A percentile compares a stretch with the other conserved stretches of the same genome.
Conservation (phyloP, 2,113 vertebrate species). For the Steatornis caripensis region DNA sequence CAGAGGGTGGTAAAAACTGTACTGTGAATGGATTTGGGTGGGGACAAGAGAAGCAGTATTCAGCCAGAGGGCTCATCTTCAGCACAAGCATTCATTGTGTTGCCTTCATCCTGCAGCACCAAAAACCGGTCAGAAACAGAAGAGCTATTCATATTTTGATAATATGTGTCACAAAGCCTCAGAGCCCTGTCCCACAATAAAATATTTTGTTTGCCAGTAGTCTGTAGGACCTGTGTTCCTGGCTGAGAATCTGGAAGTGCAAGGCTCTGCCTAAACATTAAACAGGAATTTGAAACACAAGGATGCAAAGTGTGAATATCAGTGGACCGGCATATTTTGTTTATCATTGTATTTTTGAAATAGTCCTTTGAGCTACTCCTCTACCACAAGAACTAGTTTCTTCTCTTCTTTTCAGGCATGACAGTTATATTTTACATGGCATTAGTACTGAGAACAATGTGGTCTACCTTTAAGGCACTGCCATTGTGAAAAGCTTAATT, state of each 20-base stretch:
- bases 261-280: background rate
- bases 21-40: background rate
- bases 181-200: background rate
- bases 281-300: background rate
- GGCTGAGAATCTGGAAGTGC: background rate
- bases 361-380: background rate
- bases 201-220: background rate
- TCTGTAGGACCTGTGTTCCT: background rate
- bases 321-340: background rate
- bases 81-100: background rate
- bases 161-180: background rate
- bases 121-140: background rate
- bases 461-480: background rate
- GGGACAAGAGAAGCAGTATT: background rate
- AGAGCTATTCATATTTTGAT: background rate
- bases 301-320: background rate
- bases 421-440: background rate
- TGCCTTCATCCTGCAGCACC: background rate
- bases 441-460: background rate
- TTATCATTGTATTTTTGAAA: background rate
- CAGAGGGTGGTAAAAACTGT: background rate
- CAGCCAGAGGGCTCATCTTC: background rate
- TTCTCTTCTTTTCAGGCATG: background rate
- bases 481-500: background rate
- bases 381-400: background rate